These are phyloP conservation scores for Napeogenes sylphis DNA, from an alignment of 2,888 invertebrate genomes.

Conservation along the genomic window DNA sequence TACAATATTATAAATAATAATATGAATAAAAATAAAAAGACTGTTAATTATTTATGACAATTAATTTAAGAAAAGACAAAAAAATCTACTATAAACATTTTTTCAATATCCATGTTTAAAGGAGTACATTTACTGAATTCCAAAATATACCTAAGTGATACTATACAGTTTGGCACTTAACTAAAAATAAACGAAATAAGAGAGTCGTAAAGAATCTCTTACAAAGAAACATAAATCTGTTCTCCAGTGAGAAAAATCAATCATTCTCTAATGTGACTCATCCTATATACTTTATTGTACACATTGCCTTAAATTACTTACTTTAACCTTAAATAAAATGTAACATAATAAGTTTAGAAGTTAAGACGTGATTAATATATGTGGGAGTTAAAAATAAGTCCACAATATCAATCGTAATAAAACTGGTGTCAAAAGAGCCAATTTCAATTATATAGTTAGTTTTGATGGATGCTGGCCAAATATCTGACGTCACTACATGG, in stretches of 20 bases:
- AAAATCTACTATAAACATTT: not conserved
- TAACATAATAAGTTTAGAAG: no score
- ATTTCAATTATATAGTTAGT: slow-evolving; percentile 24
- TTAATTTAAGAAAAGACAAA: no score
- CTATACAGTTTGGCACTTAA: slow-evolving; percentile 11
- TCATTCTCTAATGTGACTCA: slow-evolving; percentile 48
- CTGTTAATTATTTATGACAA: no score
- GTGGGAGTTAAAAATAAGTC: no score
- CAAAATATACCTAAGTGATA: slow-evolving; percentile 9
- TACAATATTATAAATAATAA: no score
- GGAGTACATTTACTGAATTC: not conserved
- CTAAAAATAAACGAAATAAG: slow-evolving; percentile 31
- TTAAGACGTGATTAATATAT: no score
- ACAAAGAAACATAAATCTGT: slow-evolving; percentile 59
- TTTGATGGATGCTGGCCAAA: slow-evolving; percentile 32
- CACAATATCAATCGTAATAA: no score
- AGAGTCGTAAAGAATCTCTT: slow-evolving; percentile 45
- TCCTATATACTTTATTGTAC: slow-evolving; percentile 14
- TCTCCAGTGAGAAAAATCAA: slow-evolving; percentile 58
- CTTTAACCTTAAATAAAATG: slow-evolving; percentile 6
- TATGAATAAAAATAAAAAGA: no score
- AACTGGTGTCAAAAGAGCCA: slow-evolving; percentile 18
- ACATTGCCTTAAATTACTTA: not conserved
- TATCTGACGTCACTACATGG: slow-evolving; percentile 33
- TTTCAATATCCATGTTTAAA: not conserved